A percentile compares a stretch with the other conserved stretches of the same genome.
Conservation (phyloP, 2,113 vertebrate genomes). For the Tachysurus fulvidraco region DNA sequence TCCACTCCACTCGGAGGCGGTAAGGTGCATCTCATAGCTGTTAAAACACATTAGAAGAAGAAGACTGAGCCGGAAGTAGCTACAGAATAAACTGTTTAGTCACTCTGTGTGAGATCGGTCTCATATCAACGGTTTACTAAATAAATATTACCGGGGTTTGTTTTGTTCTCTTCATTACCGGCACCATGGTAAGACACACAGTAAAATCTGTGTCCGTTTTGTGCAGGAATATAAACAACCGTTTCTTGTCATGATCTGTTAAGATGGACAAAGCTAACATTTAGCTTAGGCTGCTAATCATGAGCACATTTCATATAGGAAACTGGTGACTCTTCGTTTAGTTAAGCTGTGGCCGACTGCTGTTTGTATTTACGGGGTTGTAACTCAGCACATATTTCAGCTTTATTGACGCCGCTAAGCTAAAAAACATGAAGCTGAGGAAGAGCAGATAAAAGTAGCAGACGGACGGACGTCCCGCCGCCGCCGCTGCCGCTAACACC, state of each 20-base stretch:
- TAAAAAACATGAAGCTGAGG: not conserved
- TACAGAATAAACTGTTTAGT: constrained; percentile 70
- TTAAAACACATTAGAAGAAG: not conserved
- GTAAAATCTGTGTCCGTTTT: not conserved
- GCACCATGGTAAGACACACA: constrained; percentile 42
- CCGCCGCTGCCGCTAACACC: not conserved
- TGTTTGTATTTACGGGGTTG: not conserved
- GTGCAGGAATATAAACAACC: not conserved
- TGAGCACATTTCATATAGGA: not conserved
- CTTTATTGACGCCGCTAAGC: not conserved
- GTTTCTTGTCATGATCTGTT: too few relatives aligned
- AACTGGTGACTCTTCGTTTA: not conserved
- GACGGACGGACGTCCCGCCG: not conserved
- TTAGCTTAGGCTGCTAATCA: not conserved
- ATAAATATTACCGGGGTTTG: not conserved
- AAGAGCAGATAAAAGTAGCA: not conserved
- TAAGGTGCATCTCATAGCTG: not conserved
- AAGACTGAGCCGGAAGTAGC: not conserved
- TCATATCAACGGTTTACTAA: not conserved
- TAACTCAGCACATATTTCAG: not conserved
- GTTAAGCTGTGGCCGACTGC: not conserved
- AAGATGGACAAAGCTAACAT: not conserved
- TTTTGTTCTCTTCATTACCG: not conserved
- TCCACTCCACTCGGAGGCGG: not conserved
- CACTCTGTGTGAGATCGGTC: constrained; percentile 54